Percentiles rank a stretch among this genome's conserved stretches.
phyloP scores from a whole-genome alignment of 2,888 invertebrate species.

The Nebria brevicollis region DNA sequence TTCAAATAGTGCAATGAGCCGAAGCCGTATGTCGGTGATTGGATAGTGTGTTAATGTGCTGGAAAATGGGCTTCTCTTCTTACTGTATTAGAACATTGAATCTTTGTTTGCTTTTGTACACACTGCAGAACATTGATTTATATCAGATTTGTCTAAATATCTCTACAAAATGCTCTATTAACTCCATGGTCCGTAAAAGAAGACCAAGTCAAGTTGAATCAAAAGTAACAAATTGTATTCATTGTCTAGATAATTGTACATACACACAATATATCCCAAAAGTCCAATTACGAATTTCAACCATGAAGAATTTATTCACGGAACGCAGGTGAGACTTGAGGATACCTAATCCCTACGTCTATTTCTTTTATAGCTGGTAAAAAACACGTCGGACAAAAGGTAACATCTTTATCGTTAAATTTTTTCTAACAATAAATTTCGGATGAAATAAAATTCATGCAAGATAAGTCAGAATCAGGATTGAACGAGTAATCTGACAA shows the following conservation, averaged over 20 bases:
- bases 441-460: slow-evolving; percentile 24
- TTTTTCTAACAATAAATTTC: slow-evolving; percentile 31
- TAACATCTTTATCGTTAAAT: slow-evolving; percentile 34
- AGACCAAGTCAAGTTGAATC: too few relatives aligned
- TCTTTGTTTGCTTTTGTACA: too few relatives aligned
- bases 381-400: slow-evolving; percentile 23
- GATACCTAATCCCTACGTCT: not conserved
- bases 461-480: slow-evolving; percentile 38
- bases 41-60: slow-evolving; percentile 40
- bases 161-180: too few relatives aligned
- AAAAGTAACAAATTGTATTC: not conserved
- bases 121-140: too few relatives aligned
- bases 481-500: slow-evolving; percentile 32
- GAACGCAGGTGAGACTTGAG: not conserved
- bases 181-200: too few relatives aligned
- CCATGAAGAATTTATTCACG: not conserved
- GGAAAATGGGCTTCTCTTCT: slow-evolving; percentile 30
- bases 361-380: not conserved
- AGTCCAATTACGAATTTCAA: not conserved
- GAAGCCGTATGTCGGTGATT: slow-evolving; percentile 38
- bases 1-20: slow-evolving; percentile 24
- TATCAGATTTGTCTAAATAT: too few relatives aligned
- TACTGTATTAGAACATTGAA: not conserved
- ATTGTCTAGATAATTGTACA: not conserved
- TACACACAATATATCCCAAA: not conserved